These are phyloP conservation scores for Bathynomus jamesi DNA, from an alignment of 1,140 invertebrate genomes.

Conservation along the genomic window DNA sequence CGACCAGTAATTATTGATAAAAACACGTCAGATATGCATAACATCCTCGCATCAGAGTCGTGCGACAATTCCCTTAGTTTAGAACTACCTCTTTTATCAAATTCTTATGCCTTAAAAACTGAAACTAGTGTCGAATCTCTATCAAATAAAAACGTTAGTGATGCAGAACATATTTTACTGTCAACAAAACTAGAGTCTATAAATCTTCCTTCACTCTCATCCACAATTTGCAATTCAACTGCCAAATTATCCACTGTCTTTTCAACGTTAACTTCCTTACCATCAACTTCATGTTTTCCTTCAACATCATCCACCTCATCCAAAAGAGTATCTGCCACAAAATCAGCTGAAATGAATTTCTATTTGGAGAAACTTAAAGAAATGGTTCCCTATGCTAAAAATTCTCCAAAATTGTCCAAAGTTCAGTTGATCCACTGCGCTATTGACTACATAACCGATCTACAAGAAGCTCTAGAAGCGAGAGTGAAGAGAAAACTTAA, in stretches of 20 bases:
- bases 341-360: constrained; percentile 18
- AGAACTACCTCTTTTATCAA: background rate
- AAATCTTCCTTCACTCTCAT: background rate
- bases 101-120: background rate
- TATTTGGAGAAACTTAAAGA: constrained; percentile 28
- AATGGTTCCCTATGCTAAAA: constrained; percentile 21
- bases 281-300: background rate
- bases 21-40: too few relatives aligned
- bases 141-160: too few relatives aligned
- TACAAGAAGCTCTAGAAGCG: constrained; percentile 28
- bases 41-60: background rate
- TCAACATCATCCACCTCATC: background rate
- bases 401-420: constrained; percentile 7
- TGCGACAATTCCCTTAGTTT: background rate
- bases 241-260: too few relatives aligned
- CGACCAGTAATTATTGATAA: too few relatives aligned
- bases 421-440: constrained; percentile 30
- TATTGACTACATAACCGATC: constrained; percentile 34
- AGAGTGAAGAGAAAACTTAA: constrained; percentile 13
- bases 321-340: background rate
- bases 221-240: background rate
- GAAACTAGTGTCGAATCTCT: too few relatives aligned
- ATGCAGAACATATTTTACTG: background rate
- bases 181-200: background rate
- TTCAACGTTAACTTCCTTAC: too few relatives aligned